Evolutionary conservation across 1,140 invertebrate genomes (phyloP).

Genomic region (Leptinotarsa undecemlineata): DNA sequence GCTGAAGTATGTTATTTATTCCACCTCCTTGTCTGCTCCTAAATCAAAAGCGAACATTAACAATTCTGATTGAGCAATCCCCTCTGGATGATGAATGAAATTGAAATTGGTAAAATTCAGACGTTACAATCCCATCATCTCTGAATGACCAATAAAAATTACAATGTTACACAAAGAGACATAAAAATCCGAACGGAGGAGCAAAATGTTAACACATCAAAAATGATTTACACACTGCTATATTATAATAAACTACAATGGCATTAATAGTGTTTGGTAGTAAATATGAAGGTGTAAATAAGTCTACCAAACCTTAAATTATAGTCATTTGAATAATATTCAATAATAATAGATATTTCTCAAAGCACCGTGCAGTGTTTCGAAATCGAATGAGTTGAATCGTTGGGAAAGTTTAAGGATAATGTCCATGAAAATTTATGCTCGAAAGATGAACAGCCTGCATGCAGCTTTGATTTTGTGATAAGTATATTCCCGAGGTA

Average conservation of each 20-base stretch:
- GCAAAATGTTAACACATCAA: slow-evolving; percentile 20
- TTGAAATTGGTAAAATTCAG: background rate
- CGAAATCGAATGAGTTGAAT: slow-evolving; percentile 11
- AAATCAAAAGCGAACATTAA: slow-evolving; percentile 1
- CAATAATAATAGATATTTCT: slow-evolving; percentile 13
- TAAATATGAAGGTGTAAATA: slow-evolving; percentile 20
- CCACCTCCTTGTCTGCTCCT: slow-evolving; percentile 1
- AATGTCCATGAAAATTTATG: slow-evolving; percentile 9
- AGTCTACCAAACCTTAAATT: slow-evolving; percentile 18
- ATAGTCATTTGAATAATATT: slow-evolving; percentile 18
- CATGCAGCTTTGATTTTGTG: slow-evolving; percentile 18
- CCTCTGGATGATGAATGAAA: background rate
- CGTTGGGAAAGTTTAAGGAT: slow-evolving; percentile 11
- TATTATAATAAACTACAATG: slow-evolving; percentile 17
- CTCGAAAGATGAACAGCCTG: background rate
- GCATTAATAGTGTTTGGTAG: slow-evolving; percentile 8
- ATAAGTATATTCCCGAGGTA: slow-evolving; percentile 3
- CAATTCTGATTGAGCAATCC: slow-evolving; percentile 2
- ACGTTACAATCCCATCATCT: background rate
- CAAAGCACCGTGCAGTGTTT: slow-evolving; percentile 9
- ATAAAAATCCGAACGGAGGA: slow-evolving; percentile 13
- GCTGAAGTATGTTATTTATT: background rate
- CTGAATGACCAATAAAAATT: slow-evolving; percentile 10
- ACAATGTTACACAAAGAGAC: slow-evolving; percentile 20
- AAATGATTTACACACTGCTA: slow-evolving; percentile 15